Conservation (phyloP, 2,888 invertebrate genomes). For the Eulithis prunata region DNA sequence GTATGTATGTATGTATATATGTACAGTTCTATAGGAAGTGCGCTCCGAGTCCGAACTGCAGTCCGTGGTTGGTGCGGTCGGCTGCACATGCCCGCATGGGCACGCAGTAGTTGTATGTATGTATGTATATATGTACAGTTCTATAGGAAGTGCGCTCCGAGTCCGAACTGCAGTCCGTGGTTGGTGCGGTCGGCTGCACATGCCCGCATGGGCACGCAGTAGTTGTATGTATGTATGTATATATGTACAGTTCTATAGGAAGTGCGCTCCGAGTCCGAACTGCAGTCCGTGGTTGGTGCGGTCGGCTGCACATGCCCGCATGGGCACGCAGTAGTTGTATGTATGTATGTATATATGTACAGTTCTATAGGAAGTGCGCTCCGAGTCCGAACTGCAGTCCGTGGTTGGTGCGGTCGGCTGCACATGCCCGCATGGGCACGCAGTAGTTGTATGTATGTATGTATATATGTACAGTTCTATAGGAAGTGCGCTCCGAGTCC, state of each 20-base stretch:
- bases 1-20: background rate
- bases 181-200: constrained; percentile 85
- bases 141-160: constrained; percentile 86
- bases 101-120: constrained; percentile 90
- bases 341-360: too few relatives aligned
- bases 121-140: too few relatives aligned
- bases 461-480: constrained; percentile 5
- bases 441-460: constrained; percentile 88
- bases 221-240: constrained; percentile 82
- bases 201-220: constrained; percentile 91
- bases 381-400: constrained; percentile 95
- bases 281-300: constrained; percentile 89
- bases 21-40: constrained; percentile 63
- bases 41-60: constrained; percentile 94
- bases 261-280: constrained; percentile 91
- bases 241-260: constrained; percentile 31
- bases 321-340: constrained; percentile 93
- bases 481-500: constrained; percentile 89
- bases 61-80: constrained; percentile 87
- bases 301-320: constrained; percentile 86
- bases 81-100: constrained; percentile 87
- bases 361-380: constrained; percentile 76
- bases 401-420: constrained; percentile 86
- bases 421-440: constrained; percentile 87
- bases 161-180: constrained; percentile 93